Evolutionary conservation across 1,140 invertebrate species (phyloP).

Genomic region (Mercenaria mercenaria): DNA sequence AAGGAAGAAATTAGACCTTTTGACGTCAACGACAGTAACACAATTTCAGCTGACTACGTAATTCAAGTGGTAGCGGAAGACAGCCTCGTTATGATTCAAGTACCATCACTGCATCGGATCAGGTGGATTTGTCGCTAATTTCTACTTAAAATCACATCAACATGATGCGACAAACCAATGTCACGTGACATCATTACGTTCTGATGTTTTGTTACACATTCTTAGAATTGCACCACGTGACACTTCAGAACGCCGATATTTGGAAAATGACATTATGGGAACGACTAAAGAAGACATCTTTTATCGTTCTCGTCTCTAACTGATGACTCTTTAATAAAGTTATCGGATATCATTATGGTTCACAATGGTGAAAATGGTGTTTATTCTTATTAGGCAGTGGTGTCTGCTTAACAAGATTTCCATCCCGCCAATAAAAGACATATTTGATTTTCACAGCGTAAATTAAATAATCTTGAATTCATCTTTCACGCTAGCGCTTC

Average conservation of each 20-base stretch:
- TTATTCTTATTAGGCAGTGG: constrained; percentile 59
- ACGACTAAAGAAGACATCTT: constrained; percentile 37
- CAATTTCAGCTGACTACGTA: not conserved
- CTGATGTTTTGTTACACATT: constrained; percentile 43
- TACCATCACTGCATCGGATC: constrained; percentile 16
- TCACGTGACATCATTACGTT: constrained; percentile 32
- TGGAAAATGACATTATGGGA: constrained; percentile 62
- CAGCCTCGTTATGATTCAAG: constrained; percentile 35
- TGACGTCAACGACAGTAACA: not conserved
- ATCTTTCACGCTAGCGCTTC: constrained; percentile 58
- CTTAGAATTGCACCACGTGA: constrained; percentile 12
- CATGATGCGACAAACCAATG: not conserved
- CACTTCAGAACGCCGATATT: constrained; percentile 36
- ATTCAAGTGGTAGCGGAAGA: not conserved
- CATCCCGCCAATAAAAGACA: constrained; percentile 67
- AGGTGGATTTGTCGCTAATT: constrained; percentile 57
- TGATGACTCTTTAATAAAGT: constrained; percentile 68
- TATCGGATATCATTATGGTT: constrained; percentile 59
- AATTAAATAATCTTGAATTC: constrained; percentile 67
- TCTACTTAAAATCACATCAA: constrained; percentile 59
- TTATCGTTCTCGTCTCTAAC: constrained; percentile 47
- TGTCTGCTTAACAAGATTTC: constrained; percentile 60
- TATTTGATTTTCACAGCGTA: constrained; percentile 70
- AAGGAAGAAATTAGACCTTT: not conserved
- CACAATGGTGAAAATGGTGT: constrained; percentile 66